These are phyloP conservation scores for Orestias chungarensis DNA, from an alignment of 2,797 vertebrate genomes.

Conservation along the genomic window DNA sequence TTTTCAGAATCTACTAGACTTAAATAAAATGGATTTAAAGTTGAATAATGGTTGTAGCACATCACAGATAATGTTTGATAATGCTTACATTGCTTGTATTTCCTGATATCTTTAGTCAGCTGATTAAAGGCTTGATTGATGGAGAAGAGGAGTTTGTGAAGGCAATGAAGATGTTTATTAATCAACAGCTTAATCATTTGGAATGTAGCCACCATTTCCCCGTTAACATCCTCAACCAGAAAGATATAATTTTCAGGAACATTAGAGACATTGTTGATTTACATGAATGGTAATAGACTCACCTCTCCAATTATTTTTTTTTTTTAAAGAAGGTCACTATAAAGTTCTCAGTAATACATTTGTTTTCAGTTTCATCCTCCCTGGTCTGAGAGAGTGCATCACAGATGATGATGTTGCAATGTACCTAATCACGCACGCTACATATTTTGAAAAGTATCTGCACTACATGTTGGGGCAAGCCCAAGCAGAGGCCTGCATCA, in stretches of 20 bases:
- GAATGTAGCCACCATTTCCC: conserved; percentile 79
- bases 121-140: conserved; percentile 88
- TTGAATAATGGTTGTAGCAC: neutral
- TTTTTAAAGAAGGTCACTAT: neutral
- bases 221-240: conserved; percentile 83
- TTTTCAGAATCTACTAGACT: conserved; percentile 2
- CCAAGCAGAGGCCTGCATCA: conserved; percentile 88
- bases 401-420: conserved; percentile 94
- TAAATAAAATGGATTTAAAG: neutral
- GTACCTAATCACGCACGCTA: conserved; percentile 86
- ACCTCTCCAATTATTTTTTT: neutral
- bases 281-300: conserved; percentile 83
- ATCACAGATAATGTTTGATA: neutral
- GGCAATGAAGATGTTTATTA: conserved; percentile 85
- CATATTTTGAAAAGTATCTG: conserved; percentile 89
- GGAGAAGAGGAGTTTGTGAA: conserved; percentile 90
- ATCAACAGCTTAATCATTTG: conserved; percentile 82
- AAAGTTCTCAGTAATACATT: neutral
- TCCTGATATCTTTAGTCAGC: conserved; percentile 71
- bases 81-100: conserved; percentile 6
- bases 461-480: conserved; percentile 89
- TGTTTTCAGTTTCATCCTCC: conserved; percentile 78
- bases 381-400: conserved; percentile 81
- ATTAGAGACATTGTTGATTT: conserved; percentile 86
- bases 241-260: conserved; percentile 90